These are phyloP conservation scores for Chloroceryle amazona DNA, from an alignment of 2,797 vertebrate species.

Conservation along the genomic window DNA sequence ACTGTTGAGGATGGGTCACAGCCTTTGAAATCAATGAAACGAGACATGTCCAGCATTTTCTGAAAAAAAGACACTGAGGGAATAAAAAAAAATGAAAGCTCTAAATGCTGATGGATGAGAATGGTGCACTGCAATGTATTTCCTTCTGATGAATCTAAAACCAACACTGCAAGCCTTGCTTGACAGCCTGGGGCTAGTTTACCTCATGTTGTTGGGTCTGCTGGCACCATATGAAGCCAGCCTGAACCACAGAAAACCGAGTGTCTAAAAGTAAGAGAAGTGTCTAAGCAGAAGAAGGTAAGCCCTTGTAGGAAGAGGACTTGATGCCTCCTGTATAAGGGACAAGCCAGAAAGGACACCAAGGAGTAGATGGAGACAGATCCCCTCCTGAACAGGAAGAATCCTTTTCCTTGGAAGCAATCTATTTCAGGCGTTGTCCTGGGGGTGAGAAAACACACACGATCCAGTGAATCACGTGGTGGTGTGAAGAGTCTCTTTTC, in stretches of 20 bases:
- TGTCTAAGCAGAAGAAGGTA: neutral
- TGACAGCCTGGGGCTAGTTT: slow-evolving; percentile 40
- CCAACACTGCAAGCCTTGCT: slow-evolving; percentile 26
- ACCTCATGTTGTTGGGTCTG: neutral
- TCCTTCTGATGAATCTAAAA: slow-evolving; percentile 61
- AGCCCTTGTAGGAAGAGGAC: neutral
- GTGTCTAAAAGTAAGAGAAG: neutral
- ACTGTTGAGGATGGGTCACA: neutral
- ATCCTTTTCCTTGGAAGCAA: neutral
- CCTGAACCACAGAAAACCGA: neutral
- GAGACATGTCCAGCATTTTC: neutral
- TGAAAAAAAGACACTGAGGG: slow-evolving; percentile 2
- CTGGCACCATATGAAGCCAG: neutral
- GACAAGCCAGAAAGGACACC: neutral
- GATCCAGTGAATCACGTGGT: neutral
- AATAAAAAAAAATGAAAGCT: neutral
- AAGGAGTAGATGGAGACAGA: neutral
- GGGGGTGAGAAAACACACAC: neutral
- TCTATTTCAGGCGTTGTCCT: neutral
- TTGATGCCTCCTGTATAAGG: neutral
- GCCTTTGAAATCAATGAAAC: neutral
- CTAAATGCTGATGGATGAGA: slow-evolving; percentile 42
- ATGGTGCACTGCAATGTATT: slow-evolving; percentile 56
- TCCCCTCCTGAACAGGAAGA: neutral
- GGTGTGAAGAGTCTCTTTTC: neutral